phyloP scores from a whole-genome alignment of 2,888 invertebrate genomes.

The Caenorhabditis japonica region DNA sequence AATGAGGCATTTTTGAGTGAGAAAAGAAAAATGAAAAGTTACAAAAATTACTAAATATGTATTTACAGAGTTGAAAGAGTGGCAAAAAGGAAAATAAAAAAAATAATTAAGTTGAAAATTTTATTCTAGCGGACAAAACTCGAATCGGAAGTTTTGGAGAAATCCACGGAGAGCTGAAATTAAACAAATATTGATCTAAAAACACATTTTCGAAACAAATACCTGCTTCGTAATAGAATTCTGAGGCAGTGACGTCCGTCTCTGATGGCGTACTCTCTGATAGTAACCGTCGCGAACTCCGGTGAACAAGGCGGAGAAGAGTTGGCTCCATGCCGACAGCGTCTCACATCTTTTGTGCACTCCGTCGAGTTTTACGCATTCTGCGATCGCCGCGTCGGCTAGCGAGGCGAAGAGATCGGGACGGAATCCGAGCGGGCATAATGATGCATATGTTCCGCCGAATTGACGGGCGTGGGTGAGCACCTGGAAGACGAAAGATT shows the following conservation, averaged over 20 bases:
- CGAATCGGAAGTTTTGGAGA: conserved; percentile 40
- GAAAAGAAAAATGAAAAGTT: conserved; percentile 5
- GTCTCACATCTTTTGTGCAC: conserved; percentile 75
- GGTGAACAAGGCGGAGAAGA: conserved; percentile 73
- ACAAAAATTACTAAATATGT: not conserved
- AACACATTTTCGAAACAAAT: not conserved
- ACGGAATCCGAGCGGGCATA: conserved; percentile 73
- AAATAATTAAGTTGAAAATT: not conserved
- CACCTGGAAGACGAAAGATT: conserved; percentile 42
- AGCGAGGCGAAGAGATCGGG: conserved; percentile 75
- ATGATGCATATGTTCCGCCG: conserved; percentile 69
- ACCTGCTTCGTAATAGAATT: conserved; percentile 63
- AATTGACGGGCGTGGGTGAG: conserved; percentile 61
- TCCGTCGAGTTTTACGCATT: conserved; percentile 75
- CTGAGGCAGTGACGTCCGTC: conserved; percentile 72
- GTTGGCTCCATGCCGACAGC: conserved; percentile 74
- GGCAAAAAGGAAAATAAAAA: conserved; percentile 2
- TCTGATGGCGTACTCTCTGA: conserved; percentile 66
- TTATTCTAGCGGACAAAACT: conserved; percentile 25
- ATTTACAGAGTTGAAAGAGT: conserved; percentile 15
- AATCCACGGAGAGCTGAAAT: conserved; percentile 53
- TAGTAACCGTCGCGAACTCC: conserved; percentile 75
- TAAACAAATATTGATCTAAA: not conserved
- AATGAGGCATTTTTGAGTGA: too few relatives aligned
- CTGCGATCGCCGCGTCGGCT: conserved; percentile 75